These are phyloP conservation scores for Gavia stellata DNA, from an alignment of 2,113 vertebrate species.

Conservation along the genomic window DNA sequence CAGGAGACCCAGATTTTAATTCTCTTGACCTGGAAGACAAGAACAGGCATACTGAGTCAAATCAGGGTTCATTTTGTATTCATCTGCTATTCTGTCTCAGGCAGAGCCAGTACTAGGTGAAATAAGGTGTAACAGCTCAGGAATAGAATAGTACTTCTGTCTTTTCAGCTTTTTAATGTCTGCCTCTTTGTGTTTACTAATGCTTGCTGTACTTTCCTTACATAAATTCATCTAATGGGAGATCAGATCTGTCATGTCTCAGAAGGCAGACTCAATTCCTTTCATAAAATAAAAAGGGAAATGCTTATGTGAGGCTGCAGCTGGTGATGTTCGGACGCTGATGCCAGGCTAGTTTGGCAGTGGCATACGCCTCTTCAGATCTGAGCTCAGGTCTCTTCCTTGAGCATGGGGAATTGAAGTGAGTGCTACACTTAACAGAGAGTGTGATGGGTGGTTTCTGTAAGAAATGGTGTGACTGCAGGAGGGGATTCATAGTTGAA, in stretches of 20 bases:
- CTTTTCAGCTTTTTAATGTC: background rate
- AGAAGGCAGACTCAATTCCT: background rate
- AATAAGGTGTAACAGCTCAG: background rate
- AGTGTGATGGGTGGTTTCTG: background rate
- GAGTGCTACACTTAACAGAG: background rate
- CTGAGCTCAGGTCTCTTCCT: background rate
- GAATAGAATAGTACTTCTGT: background rate
- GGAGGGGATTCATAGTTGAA: background rate
- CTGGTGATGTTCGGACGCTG: background rate
- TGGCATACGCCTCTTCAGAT: rapidly evolving
- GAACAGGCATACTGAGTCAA: background rate
- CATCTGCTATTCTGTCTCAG: background rate
- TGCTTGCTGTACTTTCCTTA: background rate
- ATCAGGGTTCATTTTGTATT: background rate
- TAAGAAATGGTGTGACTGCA: background rate
- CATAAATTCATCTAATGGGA: background rate
- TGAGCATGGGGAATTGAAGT: background rate
- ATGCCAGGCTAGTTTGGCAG: background rate
- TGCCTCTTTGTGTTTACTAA: background rate
- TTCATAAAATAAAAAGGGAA: background rate
- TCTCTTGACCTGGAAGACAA: background rate
- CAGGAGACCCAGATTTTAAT: background rate
- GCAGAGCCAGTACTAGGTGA: background rate
- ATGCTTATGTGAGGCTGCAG: background rate
- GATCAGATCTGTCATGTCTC: background rate